Evolutionary conservation across 2,113 vertebrate genomes (phyloP), one percentile per base, ranked within the genome.

Genomic region (Riparia riparia): DNA sequence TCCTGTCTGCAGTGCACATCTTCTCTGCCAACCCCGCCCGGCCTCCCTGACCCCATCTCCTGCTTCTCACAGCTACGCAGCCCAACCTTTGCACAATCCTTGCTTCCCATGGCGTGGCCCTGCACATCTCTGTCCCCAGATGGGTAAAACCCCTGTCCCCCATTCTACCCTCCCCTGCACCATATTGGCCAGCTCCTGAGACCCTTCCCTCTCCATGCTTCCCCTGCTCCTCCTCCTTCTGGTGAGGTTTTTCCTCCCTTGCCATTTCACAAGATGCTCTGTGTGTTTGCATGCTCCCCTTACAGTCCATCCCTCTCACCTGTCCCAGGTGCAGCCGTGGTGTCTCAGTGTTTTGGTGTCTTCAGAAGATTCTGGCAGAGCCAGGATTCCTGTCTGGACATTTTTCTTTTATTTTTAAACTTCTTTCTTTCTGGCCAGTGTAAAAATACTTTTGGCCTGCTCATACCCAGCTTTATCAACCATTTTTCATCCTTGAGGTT

Each of bases 401-500:
- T 87, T 87, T 56, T 44, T 58, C 53, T 71, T n/a, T 24, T 31
- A 17, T 71, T 87, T 91, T 82, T 41, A n/a, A 89, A 17, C 61
- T 91, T 94, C 9, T 8, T 87, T 88, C 37, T 63, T 76, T 89
- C 69, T 78, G 44, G 15, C 26, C 39, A 64, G 29, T 21, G 8
- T 71, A 39, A 78, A 94, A 94, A 47, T 73, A 78, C 10, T 44
- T 78, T 87, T 84, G 81, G 14, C 57, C 69, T 58, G 42, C 56
- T 91, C 29, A 1, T 54, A n/a, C 22, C 25, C 39, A 15, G 26
- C 21, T 47, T 70, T 74, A 68, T 26, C 4, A 5, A 28, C 65
- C 58, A 1, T 56, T 94, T 93, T 82, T 84, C 60, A 50, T 51
- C 89, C 60, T 54, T 79, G 60, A 76, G 53, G 41, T 87, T 96